phyloP scores from a whole-genome alignment of 2,888 invertebrate species.

The Drosophila merina region DNA sequence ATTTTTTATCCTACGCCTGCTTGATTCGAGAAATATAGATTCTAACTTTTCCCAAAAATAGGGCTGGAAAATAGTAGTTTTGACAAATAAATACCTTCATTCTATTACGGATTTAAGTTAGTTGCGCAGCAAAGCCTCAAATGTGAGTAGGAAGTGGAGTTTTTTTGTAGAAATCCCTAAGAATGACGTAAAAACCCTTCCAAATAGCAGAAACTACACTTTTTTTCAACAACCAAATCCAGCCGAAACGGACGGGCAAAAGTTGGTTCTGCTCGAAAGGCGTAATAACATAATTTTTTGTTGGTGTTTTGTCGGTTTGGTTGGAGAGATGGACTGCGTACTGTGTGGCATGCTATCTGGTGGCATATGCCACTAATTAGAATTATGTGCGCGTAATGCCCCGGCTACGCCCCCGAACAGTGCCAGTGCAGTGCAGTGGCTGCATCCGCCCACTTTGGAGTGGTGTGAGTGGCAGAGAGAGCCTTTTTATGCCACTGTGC shows the following conservation, averaged over 20 bases:
- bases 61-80: too few species aligned
- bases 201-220: neutral
- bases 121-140: too few species aligned
- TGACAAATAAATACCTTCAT: too few species aligned
- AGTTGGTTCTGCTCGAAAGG: conserved; percentile 64
- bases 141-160: too few species aligned
- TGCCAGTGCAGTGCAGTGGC: conserved; percentile 7
- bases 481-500: conserved; percentile 74
- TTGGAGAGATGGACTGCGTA: conserved; percentile 20
- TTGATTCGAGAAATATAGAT: neutral
- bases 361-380: conserved; percentile 72
- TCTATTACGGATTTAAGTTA: too few species aligned
- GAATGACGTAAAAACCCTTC: neutral
- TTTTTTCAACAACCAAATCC: conserved; percentile 9
- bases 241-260: conserved; percentile 55
- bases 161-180: too few species aligned
- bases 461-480: conserved; percentile 46
- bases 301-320: neutral
- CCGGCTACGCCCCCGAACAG: conserved; percentile 36
- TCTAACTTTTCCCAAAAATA: too few species aligned
- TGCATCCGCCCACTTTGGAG: conserved; percentile 30
- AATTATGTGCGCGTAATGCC: conserved; percentile 62
- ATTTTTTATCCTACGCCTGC: conserved; percentile 4
- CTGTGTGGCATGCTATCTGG: conserved; percentile 23
- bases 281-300: conserved; percentile 69